phyloP scores from a whole-genome alignment of 2,888 invertebrate species.

The Dryocosmus kuriphilus region DNA sequence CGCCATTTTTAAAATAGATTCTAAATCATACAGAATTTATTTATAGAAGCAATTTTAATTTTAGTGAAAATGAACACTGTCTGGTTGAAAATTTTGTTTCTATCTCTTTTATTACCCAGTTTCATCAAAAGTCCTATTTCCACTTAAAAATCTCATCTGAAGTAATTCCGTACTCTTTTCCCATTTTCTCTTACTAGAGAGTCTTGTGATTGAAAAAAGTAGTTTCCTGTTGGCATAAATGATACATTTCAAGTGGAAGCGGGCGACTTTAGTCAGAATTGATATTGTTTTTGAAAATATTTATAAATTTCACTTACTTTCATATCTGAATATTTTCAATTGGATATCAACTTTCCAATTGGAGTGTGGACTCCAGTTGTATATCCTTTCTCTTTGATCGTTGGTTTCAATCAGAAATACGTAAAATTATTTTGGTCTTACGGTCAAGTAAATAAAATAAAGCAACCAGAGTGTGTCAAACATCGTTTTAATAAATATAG shows the following conservation, averaged over 20 bases:
- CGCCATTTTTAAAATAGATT: too few relatives aligned
- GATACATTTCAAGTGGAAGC: not conserved
- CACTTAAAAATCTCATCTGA: not conserved
- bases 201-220: not conserved
- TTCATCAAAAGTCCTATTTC: not conserved
- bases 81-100: not conserved
- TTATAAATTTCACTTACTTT: not conserved
- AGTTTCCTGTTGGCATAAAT: not conserved
- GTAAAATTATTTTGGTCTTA: too few relatives aligned
- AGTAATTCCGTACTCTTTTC: not conserved
- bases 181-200: not conserved
- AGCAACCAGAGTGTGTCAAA: too few relatives aligned
- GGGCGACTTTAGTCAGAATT: not conserved
- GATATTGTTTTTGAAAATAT: not conserved
- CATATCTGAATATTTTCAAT: too few relatives aligned
- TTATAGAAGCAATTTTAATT: too few relatives aligned
- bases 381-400: too few relatives aligned
- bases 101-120: not conserved
- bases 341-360: too few relatives aligned
- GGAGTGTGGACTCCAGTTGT: too few relatives aligned
- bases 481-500: too few relatives aligned
- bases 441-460: too few relatives aligned
- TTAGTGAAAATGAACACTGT: not conserved
- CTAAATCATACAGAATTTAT: too few relatives aligned
- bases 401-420: too few relatives aligned